Base-by-base conservation (phyloP, 2,113 vertebrate species). In the Recurvirostra avosetta region DNA sequence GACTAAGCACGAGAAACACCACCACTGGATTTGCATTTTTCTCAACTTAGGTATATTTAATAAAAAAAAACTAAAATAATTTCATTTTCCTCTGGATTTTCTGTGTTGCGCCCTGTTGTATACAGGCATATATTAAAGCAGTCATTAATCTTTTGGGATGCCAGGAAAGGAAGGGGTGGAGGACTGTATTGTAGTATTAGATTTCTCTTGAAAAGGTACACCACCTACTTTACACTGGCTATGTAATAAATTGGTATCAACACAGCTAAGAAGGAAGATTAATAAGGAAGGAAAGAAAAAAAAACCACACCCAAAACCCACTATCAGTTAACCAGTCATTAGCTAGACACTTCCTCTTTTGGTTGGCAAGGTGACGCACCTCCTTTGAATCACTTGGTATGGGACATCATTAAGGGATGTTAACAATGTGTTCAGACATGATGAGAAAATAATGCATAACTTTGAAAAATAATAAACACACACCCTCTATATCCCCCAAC, bases 401-500 rank as follows among this genome's bases (percentile, higher is more conserved):
- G 25, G 62, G 43, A 63, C 12, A 59, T 22, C 34, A 50, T 53
- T 41, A 80, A 59, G 11, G 8, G 8, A 73, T 55, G 21, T 21
- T 55, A 43, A 78, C 34, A 58, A 27, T 8, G 8, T 12, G 9
- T 38, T 79, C 40, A 66, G 9, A 79, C 4, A 5, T 67, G 12
- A 63, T 21, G 40, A 73, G 8, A 71, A 83, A 95, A 63, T 47
- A 72, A 4, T 32, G 11, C 8, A 43, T 53, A 90, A 83, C 18
- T 40, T 50, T n/a, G 11, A 86, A 81, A 34, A 85, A 80, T 25
- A 74, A 76, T 11, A 77, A 68, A 81, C 8, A 77, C 50, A 88
- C 10, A 23, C 6, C 4, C 3, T 8, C 9, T 12, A 50, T 16
- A 6, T 11, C 20, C 29, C 6, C 3, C 21, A 4, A 5, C 14